These are phyloP conservation scores for Drosophila setosimentum DNA, from an alignment of 2,888 invertebrate species.

Conservation along the genomic window DNA sequence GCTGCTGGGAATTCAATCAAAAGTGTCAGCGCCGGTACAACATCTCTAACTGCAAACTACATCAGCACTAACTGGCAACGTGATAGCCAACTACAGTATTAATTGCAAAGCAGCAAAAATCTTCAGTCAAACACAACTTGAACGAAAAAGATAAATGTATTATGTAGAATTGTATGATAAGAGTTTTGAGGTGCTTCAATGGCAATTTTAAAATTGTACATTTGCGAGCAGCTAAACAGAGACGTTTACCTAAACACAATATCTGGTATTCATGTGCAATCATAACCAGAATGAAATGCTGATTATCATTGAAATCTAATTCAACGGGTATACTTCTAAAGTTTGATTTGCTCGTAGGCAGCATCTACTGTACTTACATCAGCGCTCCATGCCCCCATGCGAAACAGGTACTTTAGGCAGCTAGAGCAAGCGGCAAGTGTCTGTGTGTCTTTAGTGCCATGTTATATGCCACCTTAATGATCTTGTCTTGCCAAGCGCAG, in stretches of 20 bases:
- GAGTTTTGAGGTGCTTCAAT: no score
- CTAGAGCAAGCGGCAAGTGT: conserved; percentile 67
- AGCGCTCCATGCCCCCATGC: conserved; percentile 45
- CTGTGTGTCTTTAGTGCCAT: conserved; percentile 80
- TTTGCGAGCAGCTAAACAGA: no score
- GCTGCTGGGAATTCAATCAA: conserved; percentile 83
- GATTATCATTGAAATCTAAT: background rate
- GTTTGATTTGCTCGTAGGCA: conserved; percentile 9
- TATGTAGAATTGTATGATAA: no score
- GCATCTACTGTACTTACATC: conserved; percentile 44
- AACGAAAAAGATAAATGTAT: background rate
- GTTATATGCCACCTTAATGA: conserved; percentile 84
- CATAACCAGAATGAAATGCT: background rate
- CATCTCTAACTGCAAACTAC: conserved; percentile 66
- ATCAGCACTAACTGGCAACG: conserved; percentile 63
- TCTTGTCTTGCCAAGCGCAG: conserved; percentile 79
- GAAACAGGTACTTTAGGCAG: conserved; percentile 78
- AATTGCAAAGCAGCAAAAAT: background rate
- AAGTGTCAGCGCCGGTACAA: conserved; percentile 78
- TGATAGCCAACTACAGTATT: conserved; percentile 33
- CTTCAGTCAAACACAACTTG: background rate
- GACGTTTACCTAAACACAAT: background rate
- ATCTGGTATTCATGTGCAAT: background rate
- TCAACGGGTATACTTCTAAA: background rate
- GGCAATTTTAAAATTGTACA: no score